Evolutionary conservation across 1,140 invertebrate species (phyloP).

Genomic region (Drosophila sulfurigaster): DNA sequence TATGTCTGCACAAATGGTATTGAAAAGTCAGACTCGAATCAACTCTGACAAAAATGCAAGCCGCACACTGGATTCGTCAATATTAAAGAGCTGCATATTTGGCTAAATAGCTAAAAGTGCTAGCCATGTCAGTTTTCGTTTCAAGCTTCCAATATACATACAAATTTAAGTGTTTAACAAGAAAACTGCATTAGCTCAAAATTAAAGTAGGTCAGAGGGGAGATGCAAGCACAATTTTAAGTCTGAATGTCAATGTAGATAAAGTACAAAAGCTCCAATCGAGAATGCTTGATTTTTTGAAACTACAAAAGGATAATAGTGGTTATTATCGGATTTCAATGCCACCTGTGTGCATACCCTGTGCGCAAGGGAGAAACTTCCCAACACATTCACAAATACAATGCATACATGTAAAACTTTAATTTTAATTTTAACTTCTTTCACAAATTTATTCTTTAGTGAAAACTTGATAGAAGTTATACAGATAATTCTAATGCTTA

Average conservation of each 20-base stretch:
- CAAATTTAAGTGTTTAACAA: constrained; percentile 67
- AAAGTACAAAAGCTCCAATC: no score
- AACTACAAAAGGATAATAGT: no score
- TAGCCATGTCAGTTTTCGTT: constrained; percentile 29
- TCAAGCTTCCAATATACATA: constrained; percentile 34
- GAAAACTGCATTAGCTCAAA: constrained; percentile 66
- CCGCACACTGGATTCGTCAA: neutral
- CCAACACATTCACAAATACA: no score
- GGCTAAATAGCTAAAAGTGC: constrained; percentile 59
- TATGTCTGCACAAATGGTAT: constrained; percentile 27
- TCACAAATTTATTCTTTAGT: no score
- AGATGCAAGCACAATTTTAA: neutral
- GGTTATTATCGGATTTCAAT: no score
- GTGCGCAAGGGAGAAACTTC: no score
- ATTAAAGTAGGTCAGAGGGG: neutral
- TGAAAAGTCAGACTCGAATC: constrained; percentile 35
- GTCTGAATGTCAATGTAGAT: constrained; percentile 47
- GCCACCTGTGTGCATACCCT: no score
- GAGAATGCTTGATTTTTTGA: no score
- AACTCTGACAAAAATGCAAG: constrained; percentile 6
- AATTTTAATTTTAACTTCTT: no score
- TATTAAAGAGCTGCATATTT: constrained; percentile 37
- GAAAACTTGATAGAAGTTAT: no score
- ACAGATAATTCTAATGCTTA: no score
- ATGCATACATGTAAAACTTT: no score